Conservation (phyloP, 2,888 invertebrate genomes). For the Melinaea marsaeus region DNA sequence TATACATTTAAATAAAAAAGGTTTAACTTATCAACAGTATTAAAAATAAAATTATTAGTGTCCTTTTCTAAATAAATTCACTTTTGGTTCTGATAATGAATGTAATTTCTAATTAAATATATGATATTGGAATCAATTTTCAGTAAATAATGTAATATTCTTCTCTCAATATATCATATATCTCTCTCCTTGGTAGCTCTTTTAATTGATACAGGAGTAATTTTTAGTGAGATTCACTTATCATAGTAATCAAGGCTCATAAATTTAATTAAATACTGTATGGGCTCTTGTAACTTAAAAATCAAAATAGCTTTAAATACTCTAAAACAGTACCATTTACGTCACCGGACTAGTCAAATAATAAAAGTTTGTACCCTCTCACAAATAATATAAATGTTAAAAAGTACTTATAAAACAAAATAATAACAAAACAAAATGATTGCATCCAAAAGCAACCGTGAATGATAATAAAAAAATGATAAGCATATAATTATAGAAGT, state of each 20-base stretch:
- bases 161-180: slow-evolving; percentile 31
- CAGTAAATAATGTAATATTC: slow-evolving; percentile 31
- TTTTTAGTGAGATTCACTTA: slow-evolving; percentile 58
- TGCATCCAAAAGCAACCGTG: slow-evolving; percentile 22
- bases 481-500: slow-evolving; percentile 27
- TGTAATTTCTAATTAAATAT: slow-evolving; percentile 20
- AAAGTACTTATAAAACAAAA: slow-evolving; percentile 28
- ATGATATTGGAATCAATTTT: slow-evolving; percentile 16
- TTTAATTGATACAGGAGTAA: slow-evolving; percentile 31
- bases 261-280: slow-evolving; percentile 19
- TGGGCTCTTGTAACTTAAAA: slow-evolving; percentile 27
- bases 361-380: slow-evolving; percentile 64
- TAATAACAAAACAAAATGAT: slow-evolving; percentile 26
- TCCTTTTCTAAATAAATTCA: slow-evolving; percentile 38
- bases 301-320: slow-evolving; percentile 30
- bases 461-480: slow-evolving; percentile 21
- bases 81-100: slow-evolving; percentile 27
- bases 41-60: slow-evolving; percentile 46
- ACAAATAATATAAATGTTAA: slow-evolving; percentile 43
- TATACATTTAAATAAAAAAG: slow-evolving; percentile 71
- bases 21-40: slow-evolving; percentile 64
- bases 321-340: slow-evolving; percentile 35
- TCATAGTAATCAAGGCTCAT: slow-evolving; percentile 24
- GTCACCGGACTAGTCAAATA: slow-evolving; percentile 62
- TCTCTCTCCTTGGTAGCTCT: background rate